Conservation (phyloP, 2,797 vertebrate genomes). For the Eulemur rubriventer region DNA sequence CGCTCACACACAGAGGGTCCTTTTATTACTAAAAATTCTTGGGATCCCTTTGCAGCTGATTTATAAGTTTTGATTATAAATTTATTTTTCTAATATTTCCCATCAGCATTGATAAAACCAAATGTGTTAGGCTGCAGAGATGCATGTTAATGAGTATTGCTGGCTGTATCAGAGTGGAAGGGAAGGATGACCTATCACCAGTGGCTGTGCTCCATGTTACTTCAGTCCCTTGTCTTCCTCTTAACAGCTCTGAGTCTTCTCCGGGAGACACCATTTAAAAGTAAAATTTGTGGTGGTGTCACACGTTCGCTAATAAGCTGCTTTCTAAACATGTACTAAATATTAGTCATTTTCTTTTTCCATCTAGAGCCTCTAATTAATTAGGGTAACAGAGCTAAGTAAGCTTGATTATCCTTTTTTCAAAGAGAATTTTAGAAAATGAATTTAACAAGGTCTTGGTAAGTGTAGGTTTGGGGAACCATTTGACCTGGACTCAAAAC, state of each 20-base stretch:
- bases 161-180: constrained; percentile 25
- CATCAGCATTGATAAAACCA: constrained; percentile 38
- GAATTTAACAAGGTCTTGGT: not conserved
- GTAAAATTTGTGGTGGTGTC: constrained; percentile 72
- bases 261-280: constrained; percentile 72
- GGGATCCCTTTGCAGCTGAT: constrained; percentile 54
- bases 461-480: not conserved
- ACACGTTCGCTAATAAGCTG: constrained; percentile 75
- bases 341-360: constrained; percentile 77
- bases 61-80: constrained; percentile 67
- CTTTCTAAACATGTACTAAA: constrained; percentile 62
- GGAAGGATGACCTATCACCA: constrained; percentile 48
- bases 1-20: not conserved
- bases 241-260: constrained; percentile 26
- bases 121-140: constrained; percentile 60
- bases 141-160: constrained; percentile 62
- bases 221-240: constrained; percentile 59
- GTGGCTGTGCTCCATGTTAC: constrained; percentile 53
- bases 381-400: constrained; percentile 44
- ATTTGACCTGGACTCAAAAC: not conserved
- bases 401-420: constrained; percentile 53
- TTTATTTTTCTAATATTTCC: constrained; percentile 73
- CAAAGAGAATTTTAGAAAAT: not conserved
- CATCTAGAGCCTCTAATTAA: constrained; percentile 69
- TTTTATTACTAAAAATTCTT: constrained; percentile 21